A percentile compares a stretch with the other conserved stretches of the same genome.
Evolutionary conservation across 2,113 vertebrate species (phyloP).

Genomic region (Notarius quadriscutis): DNA sequence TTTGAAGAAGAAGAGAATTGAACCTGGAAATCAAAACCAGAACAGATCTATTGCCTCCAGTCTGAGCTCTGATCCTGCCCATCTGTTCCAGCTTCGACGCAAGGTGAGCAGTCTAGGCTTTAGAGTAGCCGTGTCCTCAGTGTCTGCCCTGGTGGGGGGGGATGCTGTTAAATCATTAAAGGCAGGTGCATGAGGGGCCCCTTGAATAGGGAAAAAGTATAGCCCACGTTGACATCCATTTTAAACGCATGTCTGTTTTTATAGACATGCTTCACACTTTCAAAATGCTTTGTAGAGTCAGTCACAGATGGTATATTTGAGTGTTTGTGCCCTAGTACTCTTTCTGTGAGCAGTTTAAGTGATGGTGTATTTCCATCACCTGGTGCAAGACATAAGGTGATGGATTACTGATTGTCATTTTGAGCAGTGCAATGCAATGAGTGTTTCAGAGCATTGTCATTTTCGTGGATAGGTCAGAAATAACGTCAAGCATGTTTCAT

Average conservation of each 20-base stretch:
- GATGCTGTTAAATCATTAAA: conserved; percentile 23
- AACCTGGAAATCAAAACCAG: conserved; percentile 17
- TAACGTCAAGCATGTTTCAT: neutral
- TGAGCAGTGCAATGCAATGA: neutral
- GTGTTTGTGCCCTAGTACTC: conserved; percentile 5
- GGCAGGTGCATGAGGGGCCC: conserved; percentile 1
- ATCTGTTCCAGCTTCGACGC: conserved; percentile 31
- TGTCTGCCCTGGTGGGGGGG: neutral
- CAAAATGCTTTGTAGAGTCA: neutral
- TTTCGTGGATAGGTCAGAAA: neutral
- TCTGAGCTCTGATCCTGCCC: conserved; percentile 21
- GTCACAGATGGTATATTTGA: neutral
- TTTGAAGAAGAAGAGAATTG: conserved; percentile 23
- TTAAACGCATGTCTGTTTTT: conserved; percentile 24
- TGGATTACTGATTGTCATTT: neutral
- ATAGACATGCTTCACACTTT: conserved; percentile 30
- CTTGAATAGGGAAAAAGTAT: conserved; percentile 9
- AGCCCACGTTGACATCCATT: neutral
- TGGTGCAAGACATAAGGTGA: neutral
- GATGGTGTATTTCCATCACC: neutral
- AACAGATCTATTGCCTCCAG: conserved; percentile 6
- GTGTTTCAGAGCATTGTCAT: neutral
- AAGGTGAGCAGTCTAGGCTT: conserved; percentile 16
- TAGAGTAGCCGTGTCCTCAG: conserved; percentile 15
- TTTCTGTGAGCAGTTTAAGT: neutral